Evolutionary conservation across 2,888 invertebrate genomes (phyloP).

Genomic region (Orchesella flavescens): DNA sequence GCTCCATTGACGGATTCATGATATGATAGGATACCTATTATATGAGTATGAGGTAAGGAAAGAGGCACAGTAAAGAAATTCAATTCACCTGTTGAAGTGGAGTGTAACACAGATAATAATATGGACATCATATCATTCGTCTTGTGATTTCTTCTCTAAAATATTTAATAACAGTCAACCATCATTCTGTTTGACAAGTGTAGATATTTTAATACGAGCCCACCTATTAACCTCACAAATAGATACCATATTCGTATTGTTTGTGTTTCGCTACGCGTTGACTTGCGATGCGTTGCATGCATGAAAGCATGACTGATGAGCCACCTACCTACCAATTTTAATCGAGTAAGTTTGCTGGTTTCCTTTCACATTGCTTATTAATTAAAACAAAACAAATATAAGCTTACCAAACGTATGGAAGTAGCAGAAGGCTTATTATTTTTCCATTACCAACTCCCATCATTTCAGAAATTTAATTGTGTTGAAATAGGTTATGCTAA

Average conservation of each 20-base stretch:
- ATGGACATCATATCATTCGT: neutral
- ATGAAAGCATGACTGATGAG: neutral
- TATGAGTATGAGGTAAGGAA: constrained; percentile 31
- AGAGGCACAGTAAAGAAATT: constrained; percentile 6
- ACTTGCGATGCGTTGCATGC: too few relatives aligned
- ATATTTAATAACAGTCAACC: constrained; percentile 28
- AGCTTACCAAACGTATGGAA: neutral
- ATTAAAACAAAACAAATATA: neutral
- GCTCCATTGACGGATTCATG: neutral
- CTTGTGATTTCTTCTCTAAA: constrained; percentile 5
- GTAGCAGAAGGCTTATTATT: too few relatives aligned
- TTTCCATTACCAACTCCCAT: too few relatives aligned
- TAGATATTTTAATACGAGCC: neutral
- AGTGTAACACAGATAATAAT: neutral
- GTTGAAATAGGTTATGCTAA: too few relatives aligned
- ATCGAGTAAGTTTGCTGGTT: neutral
- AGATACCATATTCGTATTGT: neutral
- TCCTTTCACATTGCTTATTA: neutral
- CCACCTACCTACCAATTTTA: neutral
- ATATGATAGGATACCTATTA: too few relatives aligned
- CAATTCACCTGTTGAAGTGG: neutral
- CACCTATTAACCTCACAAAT: neutral
- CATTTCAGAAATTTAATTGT: too few relatives aligned
- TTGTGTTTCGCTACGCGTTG: too few relatives aligned
- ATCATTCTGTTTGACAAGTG: neutral